These are phyloP conservation scores for Tylochromis polylepis DNA, from an alignment of 2,113 vertebrate species.

Conservation along the genomic window DNA sequence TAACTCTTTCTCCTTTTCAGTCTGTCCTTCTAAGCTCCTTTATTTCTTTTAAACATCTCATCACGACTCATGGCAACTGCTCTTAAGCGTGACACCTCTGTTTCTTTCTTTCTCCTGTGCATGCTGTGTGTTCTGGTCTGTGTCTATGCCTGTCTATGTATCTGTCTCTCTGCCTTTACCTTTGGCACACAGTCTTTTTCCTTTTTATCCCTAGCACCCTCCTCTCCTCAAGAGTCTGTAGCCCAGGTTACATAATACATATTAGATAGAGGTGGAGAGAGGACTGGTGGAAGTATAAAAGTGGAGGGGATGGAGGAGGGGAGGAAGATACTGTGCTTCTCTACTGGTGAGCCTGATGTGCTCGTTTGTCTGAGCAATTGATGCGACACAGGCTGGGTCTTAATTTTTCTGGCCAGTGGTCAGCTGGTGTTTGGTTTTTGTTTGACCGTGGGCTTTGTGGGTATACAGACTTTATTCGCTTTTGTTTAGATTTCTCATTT, in stretches of 20 bases:
- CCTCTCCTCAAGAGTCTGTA: constrained; percentile 15
- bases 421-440: not conserved
- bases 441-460: not conserved
- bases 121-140: not conserved
- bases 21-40: not conserved
- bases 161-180: constrained; percentile 5
- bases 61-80: not conserved
- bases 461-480: not conserved
- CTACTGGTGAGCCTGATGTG: constrained; percentile 12
- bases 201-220: not conserved
- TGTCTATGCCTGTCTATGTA: constrained; percentile 1
- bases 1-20: not conserved
- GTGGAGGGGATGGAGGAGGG: not conserved
- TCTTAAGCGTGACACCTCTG: not conserved
- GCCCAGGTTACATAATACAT: constrained; percentile 45
- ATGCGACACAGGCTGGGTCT: not conserved
- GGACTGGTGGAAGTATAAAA: constrained; percentile 2
- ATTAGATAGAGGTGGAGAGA: constrained; percentile 28
- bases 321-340: constrained; percentile 8
- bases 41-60: not conserved
- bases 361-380: not conserved
- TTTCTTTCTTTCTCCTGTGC: not conserved
- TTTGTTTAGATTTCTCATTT: not conserved
- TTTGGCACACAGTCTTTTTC: not conserved
- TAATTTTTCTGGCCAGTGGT: not conserved